Percentiles rank a stretch among this genome's conserved stretches.
Evolutionary conservation across 2,888 invertebrate species (phyloP).

Genomic region (Sphaerophoria taeniata): DNA sequence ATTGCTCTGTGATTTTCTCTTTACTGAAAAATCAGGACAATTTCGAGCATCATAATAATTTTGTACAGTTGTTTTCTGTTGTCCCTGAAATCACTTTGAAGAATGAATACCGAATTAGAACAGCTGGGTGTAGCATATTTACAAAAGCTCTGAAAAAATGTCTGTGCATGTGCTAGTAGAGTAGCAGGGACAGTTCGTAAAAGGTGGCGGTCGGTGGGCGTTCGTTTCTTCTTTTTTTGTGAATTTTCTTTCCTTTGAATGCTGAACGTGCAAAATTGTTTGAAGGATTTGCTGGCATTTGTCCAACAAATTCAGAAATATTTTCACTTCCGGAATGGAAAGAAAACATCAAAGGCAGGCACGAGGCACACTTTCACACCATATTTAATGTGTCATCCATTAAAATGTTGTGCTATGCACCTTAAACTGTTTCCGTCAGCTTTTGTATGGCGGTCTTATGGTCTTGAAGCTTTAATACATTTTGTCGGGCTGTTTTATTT

Average conservation of each 20-base stretch:
- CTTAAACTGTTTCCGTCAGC: constrained; percentile 72
- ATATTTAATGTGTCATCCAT: constrained; percentile 72
- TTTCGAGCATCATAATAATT: constrained; percentile 69
- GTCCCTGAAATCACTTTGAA: constrained; percentile 59
- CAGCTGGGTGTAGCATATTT: background rate
- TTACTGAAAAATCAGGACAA: constrained; percentile 31
- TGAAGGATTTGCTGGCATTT: constrained; percentile 71
- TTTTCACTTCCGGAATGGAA: constrained; percentile 50
- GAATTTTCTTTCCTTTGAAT: background rate
- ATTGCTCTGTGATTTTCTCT: constrained; percentile 35
- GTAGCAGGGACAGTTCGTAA: background rate
- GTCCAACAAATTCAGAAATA: constrained; percentile 66
- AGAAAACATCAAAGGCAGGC: constrained; percentile 67
- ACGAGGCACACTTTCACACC: constrained; percentile 68
- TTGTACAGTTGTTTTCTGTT: constrained; percentile 44
- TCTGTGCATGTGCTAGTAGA: background rate
- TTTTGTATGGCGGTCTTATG: constrained; percentile 55
- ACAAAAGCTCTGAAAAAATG: background rate
- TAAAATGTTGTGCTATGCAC: constrained; percentile 69
- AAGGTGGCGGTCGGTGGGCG: constrained; percentile 11
- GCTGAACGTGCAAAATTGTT: constrained; percentile 4
- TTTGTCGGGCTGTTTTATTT: constrained; percentile 25
- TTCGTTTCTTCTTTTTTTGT: background rate
- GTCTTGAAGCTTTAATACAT: constrained; percentile 12
- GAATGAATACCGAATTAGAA: constrained; percentile 60